These are phyloP conservation scores for Neoniphon sammara DNA, from an alignment of 2,797 vertebrate genomes.

Conservation along the genomic window DNA sequence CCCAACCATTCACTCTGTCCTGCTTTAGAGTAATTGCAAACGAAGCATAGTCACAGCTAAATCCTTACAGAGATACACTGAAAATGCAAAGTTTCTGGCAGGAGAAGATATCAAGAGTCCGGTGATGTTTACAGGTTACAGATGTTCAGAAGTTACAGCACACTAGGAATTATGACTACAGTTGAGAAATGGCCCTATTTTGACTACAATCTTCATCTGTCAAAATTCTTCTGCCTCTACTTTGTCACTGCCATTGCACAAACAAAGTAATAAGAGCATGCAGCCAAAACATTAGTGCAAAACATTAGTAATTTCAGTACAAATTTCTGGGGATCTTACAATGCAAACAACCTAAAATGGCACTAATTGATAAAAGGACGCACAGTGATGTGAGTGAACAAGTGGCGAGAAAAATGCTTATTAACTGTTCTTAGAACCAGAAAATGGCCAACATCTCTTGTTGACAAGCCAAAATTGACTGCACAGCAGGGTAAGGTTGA, in stretches of 20 bases:
- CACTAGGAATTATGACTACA: not conserved
- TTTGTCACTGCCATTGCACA: not conserved
- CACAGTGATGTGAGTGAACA: not conserved
- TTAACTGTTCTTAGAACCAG: not conserved
- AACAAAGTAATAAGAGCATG: not conserved
- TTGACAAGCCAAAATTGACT: conserved; percentile 36
- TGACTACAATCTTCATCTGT: not conserved
- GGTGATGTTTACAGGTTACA: not conserved
- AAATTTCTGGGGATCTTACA: not conserved
- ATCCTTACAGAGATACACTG: not conserved
- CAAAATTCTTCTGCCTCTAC: not conserved
- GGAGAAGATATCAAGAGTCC: not conserved
- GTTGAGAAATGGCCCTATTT: not conserved
- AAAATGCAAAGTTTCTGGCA: conserved; percentile 4
- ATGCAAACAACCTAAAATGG: not conserved
- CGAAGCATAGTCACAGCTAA: conserved; percentile 5
- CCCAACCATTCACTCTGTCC: conserved; percentile 13
- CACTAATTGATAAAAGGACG: not conserved
- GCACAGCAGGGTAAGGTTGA: conserved; percentile 40
- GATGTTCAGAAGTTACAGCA: not conserved
- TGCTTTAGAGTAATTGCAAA: conserved; percentile 8
- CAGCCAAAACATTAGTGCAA: not conserved
- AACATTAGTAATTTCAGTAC: not conserved
- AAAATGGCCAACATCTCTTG: conserved; percentile 9
- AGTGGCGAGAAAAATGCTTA: conserved; percentile 3